Conservation (phyloP, 2,113 vertebrate species). For the Charadrius vociferus region DNA sequence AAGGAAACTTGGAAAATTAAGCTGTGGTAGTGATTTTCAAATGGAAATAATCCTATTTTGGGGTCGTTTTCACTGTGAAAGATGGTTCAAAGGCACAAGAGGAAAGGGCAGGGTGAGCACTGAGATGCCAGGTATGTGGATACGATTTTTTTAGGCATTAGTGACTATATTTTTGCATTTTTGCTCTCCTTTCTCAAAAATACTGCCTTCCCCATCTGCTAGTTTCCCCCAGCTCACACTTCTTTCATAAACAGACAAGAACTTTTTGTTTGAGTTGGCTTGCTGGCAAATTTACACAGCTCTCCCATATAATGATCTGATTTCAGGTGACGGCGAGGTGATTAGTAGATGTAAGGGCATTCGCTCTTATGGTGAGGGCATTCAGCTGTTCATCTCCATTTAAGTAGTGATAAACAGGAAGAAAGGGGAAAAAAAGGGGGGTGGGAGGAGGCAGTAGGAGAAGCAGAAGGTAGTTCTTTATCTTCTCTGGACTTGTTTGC, state of each 20-base stretch:
- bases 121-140: neutral
- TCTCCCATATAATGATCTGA: neutral
- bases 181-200: neutral
- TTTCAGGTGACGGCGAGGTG: neutral
- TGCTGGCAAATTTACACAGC: conserved; percentile 10
- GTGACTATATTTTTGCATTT: neutral
- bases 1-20: neutral
- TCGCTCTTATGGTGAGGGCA: neutral
- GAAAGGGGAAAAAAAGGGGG: neutral
- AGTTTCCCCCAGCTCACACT: neutral
- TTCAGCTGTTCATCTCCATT: neutral
- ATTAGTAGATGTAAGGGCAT: neutral
- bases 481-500: neutral
- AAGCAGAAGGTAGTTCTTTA: neutral
- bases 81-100: neutral
- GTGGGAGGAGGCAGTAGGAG: neutral
- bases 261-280: neutral
- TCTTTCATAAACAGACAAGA: neutral
- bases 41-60: neutral
- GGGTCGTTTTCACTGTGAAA: neutral
- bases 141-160: neutral
- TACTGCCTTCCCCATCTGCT: neutral
- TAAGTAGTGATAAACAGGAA: neutral
- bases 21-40: neutral
- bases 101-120: neutral